A percentile compares a stretch with the other conserved stretches of the same genome.
Evolutionary conservation across 2,888 invertebrate species (phyloP).

Genomic region (Lissocephala sabroskyi): DNA sequence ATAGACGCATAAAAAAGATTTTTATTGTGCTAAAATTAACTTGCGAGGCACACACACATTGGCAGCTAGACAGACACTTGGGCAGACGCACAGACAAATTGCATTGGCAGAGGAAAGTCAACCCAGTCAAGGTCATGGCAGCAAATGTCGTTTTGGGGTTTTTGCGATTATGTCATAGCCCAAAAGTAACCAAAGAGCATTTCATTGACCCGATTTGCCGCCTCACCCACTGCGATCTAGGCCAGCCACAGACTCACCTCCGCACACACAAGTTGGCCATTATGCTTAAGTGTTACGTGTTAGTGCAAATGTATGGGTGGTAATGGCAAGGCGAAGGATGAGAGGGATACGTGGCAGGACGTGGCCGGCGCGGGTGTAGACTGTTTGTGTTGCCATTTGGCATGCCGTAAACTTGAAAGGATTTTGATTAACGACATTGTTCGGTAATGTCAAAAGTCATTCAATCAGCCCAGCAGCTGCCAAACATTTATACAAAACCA

Average conservation of each 20-base stretch:
- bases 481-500: constrained; percentile 11
- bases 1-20: constrained; percentile 48
- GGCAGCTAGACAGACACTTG: not conserved
- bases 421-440: constrained; percentile 64
- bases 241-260: not conserved
- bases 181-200: not conserved
- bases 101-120: constrained; percentile 20
- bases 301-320: not conserved
- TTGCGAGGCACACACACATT: constrained; percentile 21
- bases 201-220: constrained; percentile 14
- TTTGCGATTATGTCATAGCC: constrained; percentile 4
- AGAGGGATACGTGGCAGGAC: not conserved
- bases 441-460: constrained; percentile 61
- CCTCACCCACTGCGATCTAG: too few species aligned
- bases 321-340: too few species aligned
- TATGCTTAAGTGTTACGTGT: constrained; percentile 5
- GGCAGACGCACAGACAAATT: constrained; percentile 6
- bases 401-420: constrained; percentile 26
- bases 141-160: constrained; percentile 3
- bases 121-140: constrained; percentile 27
- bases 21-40: constrained; percentile 56
- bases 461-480: constrained; percentile 45
- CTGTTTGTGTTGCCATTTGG: constrained; percentile 16
- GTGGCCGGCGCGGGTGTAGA: constrained; percentile 21
- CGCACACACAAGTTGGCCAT: not conserved